phyloP scores from a whole-genome alignment of 2,113 vertebrate species.

The Pachyramphus minor region DNA sequence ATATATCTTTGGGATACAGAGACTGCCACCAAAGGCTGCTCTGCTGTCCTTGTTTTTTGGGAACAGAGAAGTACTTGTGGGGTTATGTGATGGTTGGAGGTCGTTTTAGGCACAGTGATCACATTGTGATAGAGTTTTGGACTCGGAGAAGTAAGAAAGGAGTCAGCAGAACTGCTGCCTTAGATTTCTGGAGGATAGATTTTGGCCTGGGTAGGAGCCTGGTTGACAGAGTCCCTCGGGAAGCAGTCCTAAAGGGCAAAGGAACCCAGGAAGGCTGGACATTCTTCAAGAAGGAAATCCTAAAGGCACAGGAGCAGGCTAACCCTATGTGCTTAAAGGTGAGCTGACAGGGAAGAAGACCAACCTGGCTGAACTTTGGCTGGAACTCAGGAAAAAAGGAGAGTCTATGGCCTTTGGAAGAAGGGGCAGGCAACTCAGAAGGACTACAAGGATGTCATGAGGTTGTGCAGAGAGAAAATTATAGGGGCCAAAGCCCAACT shows the following conservation, averaged over 20 bases:
- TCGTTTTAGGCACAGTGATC: neutral
- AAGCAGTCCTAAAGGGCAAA: neutral
- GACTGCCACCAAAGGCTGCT: neutral
- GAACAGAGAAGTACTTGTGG: neutral
- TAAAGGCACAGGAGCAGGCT: neutral
- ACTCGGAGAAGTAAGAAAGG: neutral
- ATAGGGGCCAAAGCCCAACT: neutral
- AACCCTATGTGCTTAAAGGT: neutral
- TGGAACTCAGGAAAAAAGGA: neutral
- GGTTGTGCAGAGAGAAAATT: neutral
- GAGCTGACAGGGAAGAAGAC: neutral
- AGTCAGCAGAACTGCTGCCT: neutral
- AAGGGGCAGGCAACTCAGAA: neutral
- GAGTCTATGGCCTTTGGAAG: neutral
- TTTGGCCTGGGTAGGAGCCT: neutral
- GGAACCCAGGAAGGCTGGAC: neutral
- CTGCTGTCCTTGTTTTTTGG: neutral
- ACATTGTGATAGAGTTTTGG: neutral
- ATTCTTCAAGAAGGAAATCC: neutral
- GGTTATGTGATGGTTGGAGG: neutral
- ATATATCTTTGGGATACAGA: neutral
- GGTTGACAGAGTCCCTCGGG: neutral
- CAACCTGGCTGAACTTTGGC: neutral
- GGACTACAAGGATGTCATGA: neutral
- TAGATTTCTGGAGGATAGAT: neutral